Evolutionary conservation across 2,797 vertebrate genomes (phyloP).

Genomic region (Remorina albescens): DNA sequence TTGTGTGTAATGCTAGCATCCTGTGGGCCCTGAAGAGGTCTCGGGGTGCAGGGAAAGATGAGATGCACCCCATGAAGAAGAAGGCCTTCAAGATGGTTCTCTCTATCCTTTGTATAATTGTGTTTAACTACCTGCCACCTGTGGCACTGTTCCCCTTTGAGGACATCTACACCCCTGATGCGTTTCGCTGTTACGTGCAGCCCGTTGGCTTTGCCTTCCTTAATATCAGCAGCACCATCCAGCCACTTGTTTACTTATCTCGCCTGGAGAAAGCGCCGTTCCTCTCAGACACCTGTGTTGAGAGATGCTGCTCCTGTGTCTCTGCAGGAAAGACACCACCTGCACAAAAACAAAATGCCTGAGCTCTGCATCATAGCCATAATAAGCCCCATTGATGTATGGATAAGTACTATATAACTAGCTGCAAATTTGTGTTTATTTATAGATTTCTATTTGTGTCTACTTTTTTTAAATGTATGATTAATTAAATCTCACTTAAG

Average conservation of each 20-base stretch:
- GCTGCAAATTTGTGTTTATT: neutral
- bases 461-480: neutral
- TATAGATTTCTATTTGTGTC: neutral
- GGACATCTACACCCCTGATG: conserved; percentile 72
- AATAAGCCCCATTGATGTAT: neutral
- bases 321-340: conserved; percentile 20
- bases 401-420: neutral
- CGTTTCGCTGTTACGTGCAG: conserved; percentile 84
- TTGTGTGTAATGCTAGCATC: conserved; percentile 81
- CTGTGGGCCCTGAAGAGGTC: conserved; percentile 82
- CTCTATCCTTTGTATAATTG: conserved; percentile 80
- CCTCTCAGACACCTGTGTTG: conserved; percentile 57
- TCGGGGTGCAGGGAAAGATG: conserved; percentile 75
- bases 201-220: conserved; percentile 81
- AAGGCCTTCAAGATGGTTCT: conserved; percentile 85
- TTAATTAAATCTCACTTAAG: neutral
- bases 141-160: conserved; percentile 85
- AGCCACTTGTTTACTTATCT: conserved; percentile 82
- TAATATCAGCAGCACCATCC: conserved; percentile 86
- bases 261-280: conserved; percentile 83
- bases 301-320: conserved; percentile 55
- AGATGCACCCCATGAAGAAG: conserved; percentile 88
- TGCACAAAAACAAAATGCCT: conserved; percentile 15
- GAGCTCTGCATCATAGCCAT: conserved; percentile 2
- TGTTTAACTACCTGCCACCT: conserved; percentile 83